Base-by-base conservation (phyloP, 30 jellyfish, hydroid and myxozoan species). In the Catostylus mosaicus region DNA sequence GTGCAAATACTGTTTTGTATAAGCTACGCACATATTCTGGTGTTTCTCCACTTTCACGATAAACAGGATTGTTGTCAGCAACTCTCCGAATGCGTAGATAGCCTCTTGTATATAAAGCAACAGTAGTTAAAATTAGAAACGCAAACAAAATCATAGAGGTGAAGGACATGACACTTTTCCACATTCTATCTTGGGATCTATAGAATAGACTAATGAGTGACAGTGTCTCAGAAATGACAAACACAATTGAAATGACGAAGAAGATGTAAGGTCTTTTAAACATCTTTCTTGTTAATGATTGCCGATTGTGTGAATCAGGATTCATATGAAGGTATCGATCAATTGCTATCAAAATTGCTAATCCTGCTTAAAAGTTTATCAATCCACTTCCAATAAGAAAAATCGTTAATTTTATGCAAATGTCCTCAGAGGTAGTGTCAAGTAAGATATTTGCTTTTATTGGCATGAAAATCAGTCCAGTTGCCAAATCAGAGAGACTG, bases 311-410 rank as follows among this genome's bases (percentile, higher is more conserved):
- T 3, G 36, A 34, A 18, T 68, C 64, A 6, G 80, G 80, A 36
- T 68, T 36, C 80, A 68, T 68, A 22, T 68, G 56, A 0, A 68
- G 56, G 57, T 68, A 68, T 19, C 80, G 62, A 36, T 68, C 80
- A 19, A 68, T 19, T 12, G 80, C 64, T 12, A 68, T 14, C 36
- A 68, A 1, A 10, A 20, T 8, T 26, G 64, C 31, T 35, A 68
- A 16, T 8, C 14, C 12, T 1, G 24, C 36, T 46, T 64, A 68
- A 46, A 20, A 36, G 9, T 43, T 31, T 20, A 11, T n/a, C 18
- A 61, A 30, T 22, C 57, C 51, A 59, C 26, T 22, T 1, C 71
- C 38, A 10, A 20, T 37, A 18, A 68, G 27, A 5, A 35, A 19
- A 1, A 40, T 12, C 38, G 38, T 7, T 7, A 19, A 4, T 4